Percentiles rank a stretch among this genome's conserved stretches.
Conservation (phyloP, 2,888 invertebrate species). For the Chrysina gloriosa region DNA sequence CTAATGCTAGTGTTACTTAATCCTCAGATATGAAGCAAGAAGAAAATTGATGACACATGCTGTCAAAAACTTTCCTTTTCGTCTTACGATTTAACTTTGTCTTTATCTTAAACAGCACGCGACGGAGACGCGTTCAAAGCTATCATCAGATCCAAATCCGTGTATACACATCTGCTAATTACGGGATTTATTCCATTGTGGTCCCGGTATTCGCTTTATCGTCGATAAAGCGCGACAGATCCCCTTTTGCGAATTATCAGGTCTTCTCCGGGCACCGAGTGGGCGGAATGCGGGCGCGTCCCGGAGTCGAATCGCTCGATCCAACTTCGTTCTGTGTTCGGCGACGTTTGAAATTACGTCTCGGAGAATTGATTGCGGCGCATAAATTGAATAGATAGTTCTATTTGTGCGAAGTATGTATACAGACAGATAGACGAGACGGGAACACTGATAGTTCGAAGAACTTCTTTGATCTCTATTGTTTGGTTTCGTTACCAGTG, state of each 20-base stretch:
- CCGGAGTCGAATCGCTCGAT: not conserved
- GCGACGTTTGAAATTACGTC: slow-evolving; percentile 16
- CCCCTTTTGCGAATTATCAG: slow-evolving; percentile 15
- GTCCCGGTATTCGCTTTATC: not conserved
- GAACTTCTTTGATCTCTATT: not conserved
- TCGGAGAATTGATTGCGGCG: slow-evolving; percentile 15
- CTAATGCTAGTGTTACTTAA: too few relatives aligned
- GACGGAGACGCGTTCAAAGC: not conserved
- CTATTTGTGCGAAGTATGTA: not conserved
- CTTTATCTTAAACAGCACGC: too few relatives aligned
- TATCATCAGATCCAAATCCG: not conserved
- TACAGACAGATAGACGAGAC: not conserved
- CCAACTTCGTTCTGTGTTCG: not conserved
- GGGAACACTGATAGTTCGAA: not conserved
- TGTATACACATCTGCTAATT: slow-evolving; percentile 6
- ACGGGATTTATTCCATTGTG: slow-evolving; percentile 14
- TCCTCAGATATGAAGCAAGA: too few relatives aligned
- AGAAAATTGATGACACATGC: too few relatives aligned
- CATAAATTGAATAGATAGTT: slow-evolving; percentile 11
- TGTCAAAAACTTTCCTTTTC: too few relatives aligned
- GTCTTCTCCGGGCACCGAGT: not conserved
- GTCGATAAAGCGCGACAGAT: slow-evolving; percentile 5
- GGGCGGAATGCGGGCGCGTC: slow-evolving; percentile 6
- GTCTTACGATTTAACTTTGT: not conserved
- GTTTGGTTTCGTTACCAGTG: too few relatives aligned